These are phyloP conservation scores for Hirtodrosophila confusa DNA, from an alignment of 2,888 invertebrate genomes.

Conservation along the genomic window DNA sequence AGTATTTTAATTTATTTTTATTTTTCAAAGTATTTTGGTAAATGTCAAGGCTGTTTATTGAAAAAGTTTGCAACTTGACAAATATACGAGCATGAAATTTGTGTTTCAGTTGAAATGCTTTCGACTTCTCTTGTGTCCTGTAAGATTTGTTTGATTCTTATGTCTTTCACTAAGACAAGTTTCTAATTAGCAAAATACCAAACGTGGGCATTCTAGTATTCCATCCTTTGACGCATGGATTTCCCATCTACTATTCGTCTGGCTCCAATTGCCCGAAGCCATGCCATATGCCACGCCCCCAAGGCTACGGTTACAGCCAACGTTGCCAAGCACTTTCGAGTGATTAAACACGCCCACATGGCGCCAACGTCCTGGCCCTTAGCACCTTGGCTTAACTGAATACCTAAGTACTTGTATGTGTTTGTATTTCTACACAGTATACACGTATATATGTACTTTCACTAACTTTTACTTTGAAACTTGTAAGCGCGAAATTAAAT, in stretches of 20 bases:
- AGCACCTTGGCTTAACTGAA: constrained; percentile 16
- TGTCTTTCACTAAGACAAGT: constrained; percentile 31
- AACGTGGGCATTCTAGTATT: constrained; percentile 21
- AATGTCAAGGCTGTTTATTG: not conserved
- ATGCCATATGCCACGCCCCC: constrained; percentile 21
- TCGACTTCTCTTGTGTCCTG: constrained; percentile 14
- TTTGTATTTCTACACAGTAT: no score
- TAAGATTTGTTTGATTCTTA: constrained; percentile 36
- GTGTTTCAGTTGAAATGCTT: constrained; percentile 2
- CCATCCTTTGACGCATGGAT: no score
- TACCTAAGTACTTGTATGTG: constrained; percentile 16
- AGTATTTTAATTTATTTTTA: no score
- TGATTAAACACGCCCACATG: constrained; percentile 62
- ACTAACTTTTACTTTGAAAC: constrained; percentile 42
- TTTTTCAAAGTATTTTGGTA: not conserved
- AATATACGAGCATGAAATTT: constrained; percentile 1
- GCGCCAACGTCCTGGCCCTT: constrained; percentile 38
- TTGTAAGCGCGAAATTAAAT: constrained; percentile 43
- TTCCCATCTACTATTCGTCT: constrained; percentile 21
- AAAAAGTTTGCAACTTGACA: not conserved
- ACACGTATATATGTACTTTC: constrained; percentile 1
- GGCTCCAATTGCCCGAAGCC: constrained; percentile 29
- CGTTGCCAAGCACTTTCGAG: constrained; percentile 60
- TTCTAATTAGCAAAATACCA: constrained; percentile 50
- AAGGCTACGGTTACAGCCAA: constrained; percentile 21